A percentile compares a stretch with the other conserved stretches of the same genome.
phyloP scores from a whole-genome alignment of 2,113 vertebrate species.

The Canis aureus region DNA sequence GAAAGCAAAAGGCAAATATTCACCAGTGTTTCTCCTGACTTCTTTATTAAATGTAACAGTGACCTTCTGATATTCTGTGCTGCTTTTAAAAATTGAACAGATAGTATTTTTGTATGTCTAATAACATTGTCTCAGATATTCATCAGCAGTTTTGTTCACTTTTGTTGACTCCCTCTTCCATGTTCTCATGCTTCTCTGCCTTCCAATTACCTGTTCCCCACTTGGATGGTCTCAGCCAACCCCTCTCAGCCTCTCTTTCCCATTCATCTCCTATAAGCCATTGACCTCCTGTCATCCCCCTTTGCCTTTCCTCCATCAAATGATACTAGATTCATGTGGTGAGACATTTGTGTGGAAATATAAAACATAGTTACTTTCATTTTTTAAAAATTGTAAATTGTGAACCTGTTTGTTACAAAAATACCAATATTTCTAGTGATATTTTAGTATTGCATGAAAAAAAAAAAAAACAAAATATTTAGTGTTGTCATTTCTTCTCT shows the following conservation, averaged over 20 bases:
- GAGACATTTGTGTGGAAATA: background rate
- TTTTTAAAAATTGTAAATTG: background rate
- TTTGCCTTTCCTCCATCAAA: background rate
- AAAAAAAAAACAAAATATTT: background rate
- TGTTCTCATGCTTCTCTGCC: background rate
- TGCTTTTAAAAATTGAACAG: background rate
- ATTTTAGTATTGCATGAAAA: background rate
- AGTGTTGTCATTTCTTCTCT: background rate
- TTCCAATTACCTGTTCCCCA: background rate
- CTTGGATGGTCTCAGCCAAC: background rate
- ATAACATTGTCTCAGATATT: background rate
- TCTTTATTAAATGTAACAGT: background rate
- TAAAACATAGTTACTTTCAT: background rate
- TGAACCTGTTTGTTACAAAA: background rate
- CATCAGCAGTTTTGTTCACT: background rate
- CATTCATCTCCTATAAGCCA: background rate
- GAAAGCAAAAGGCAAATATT: constrained; percentile 52
- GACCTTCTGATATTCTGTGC: background rate
- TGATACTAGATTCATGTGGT: background rate
- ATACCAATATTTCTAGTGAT: background rate
- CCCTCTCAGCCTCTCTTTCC: background rate
- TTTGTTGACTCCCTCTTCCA: background rate
- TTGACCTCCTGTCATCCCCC: background rate
- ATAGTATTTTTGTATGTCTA: background rate
- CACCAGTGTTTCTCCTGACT: constrained; percentile 15